A percentile compares a stretch with the other conserved stretches of the same genome.
phyloP scores from a whole-genome alignment of 2,888 invertebrate species.

The Thysanoteuthis rhombus region DNA sequence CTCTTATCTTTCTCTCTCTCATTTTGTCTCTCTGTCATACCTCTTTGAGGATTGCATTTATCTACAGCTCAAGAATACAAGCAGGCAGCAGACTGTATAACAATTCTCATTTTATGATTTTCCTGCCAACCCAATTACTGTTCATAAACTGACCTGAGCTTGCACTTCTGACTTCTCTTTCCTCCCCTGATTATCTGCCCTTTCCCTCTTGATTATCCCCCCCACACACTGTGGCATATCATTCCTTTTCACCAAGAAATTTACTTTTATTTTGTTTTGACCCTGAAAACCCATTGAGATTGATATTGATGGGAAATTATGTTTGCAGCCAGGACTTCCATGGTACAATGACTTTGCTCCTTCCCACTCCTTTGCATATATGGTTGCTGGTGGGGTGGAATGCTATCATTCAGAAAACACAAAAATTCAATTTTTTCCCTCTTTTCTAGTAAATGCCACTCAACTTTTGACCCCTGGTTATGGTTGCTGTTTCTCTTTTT shows the following conservation, averaged over 20 bases:
- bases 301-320: not conserved
- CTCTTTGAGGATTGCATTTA: not conserved
- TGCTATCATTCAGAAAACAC: not conserved
- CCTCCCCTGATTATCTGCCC: not conserved
- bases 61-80: not conserved
- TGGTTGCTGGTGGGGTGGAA: not conserved
- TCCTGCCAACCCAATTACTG: not conserved
- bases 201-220: too few species aligned
- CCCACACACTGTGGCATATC: not conserved
- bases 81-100: not conserved
- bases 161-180: not conserved
- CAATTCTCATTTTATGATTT: not conserved
- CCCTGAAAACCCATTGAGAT: not conserved
- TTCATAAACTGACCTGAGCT: not conserved
- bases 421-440: not conserved
- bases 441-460: not conserved
- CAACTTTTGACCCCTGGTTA: not conserved
- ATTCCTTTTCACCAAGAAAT: not conserved
- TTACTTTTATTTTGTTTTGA: not conserved
- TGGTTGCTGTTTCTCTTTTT: not conserved
- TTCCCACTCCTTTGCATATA: not conserved
- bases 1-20: too few species aligned
- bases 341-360: not conserved
- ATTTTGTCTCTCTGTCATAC: too few species aligned
- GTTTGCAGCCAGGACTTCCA: not conserved